Conservation (phyloP, 2,113 vertebrate genomes). For the Semnopithecus entellus region DNA sequence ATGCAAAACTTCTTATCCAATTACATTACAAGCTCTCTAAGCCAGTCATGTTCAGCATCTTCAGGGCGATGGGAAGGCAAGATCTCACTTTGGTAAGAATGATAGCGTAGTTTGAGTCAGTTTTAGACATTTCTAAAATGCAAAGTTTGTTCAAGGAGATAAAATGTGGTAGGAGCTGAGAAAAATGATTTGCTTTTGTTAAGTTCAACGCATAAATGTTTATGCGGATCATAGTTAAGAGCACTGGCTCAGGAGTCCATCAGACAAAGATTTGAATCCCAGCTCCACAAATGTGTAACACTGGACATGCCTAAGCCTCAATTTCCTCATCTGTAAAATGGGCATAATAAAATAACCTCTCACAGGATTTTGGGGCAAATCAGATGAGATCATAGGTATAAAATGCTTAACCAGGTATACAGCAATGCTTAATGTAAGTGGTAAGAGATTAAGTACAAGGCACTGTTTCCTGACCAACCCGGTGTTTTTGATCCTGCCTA, state of each 20-base stretch:
- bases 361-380: not conserved
- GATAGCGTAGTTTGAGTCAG: not conserved
- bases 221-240: not conserved
- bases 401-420: not conserved
- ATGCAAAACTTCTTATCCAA: conserved; percentile 56
- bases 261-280: not conserved
- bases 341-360: not conserved
- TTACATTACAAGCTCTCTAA: conserved; percentile 13
- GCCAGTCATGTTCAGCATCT: not conserved
- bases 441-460: not conserved
- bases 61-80: not conserved
- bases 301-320: not conserved
- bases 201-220: not conserved
- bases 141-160: not conserved
- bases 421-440: not conserved
- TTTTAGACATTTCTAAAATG: conserved; percentile 23
- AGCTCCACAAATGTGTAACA: not conserved
- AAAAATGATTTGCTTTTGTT: not conserved
- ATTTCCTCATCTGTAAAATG: conserved; percentile 46
- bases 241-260: not conserved
- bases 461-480: not conserved
- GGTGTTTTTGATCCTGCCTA: not conserved
- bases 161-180: not conserved
- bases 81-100: not conserved
- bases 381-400: not conserved